These are phyloP conservation scores for Chrysemys picta DNA, from an alignment of 2,113 vertebrate species.

Conservation along the genomic window DNA sequence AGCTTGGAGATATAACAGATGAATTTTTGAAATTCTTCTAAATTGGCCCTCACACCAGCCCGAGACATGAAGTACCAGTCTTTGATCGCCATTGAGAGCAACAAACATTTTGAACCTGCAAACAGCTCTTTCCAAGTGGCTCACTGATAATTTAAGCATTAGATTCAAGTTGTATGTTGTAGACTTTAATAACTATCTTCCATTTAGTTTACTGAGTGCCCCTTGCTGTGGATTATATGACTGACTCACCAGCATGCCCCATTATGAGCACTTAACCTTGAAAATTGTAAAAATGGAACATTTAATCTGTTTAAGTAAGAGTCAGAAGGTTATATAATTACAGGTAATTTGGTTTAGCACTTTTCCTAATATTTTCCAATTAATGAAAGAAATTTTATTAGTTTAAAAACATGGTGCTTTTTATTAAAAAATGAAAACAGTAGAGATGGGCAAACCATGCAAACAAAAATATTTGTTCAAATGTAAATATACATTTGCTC, in stretches of 20 bases:
- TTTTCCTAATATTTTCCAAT: slow-evolving; percentile 56
- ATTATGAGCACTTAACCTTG: slow-evolving; percentile 68
- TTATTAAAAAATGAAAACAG: slow-evolving; percentile 28
- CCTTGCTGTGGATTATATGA: slow-evolving; percentile 50
- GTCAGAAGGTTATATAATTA: slow-evolving; percentile 73
- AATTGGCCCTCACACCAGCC: slow-evolving; percentile 45
- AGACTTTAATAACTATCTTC: slow-evolving; percentile 69
- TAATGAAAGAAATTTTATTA: slow-evolving; percentile 65
- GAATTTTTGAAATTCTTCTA: slow-evolving; percentile 47
- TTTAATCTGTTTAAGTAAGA: slow-evolving; percentile 76
- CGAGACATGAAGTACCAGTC: slow-evolving; percentile 28
- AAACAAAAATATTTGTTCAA: slow-evolving; percentile 1
- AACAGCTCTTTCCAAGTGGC: slow-evolving; percentile 61
- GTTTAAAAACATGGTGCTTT: slow-evolving; percentile 31
- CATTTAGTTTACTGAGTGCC: slow-evolving; percentile 33
- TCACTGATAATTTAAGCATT: slow-evolving; percentile 62
- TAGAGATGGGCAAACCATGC: not conserved
- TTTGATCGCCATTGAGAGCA: slow-evolving; percentile 66
- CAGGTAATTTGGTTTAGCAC: slow-evolving; percentile 62
- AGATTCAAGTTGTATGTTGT: slow-evolving; percentile 62
- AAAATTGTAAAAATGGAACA: slow-evolving; percentile 66
- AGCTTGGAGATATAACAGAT: slow-evolving; percentile 33
- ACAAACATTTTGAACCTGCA: slow-evolving; percentile 68
- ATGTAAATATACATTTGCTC: not conserved
- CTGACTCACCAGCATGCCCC: slow-evolving; percentile 53